A percentile compares a stretch with the other conserved stretches of the same genome.
Evolutionary conservation across 1,140 invertebrate species (phyloP).

Genomic region (Vollenhovia emeryi): DNA sequence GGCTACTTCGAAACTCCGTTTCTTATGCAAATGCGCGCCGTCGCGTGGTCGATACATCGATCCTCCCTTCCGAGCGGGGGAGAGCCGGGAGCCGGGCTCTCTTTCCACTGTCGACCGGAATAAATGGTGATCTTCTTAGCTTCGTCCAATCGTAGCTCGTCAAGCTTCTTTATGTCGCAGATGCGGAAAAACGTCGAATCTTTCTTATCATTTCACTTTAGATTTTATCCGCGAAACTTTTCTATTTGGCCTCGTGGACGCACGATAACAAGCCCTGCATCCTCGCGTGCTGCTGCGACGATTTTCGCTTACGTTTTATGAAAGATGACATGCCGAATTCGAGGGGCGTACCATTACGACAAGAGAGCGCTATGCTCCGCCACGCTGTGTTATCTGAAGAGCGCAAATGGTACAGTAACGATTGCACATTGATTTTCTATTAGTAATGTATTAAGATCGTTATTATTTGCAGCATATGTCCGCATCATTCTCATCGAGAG

Average conservation of each 20-base stretch:
- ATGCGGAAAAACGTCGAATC: neutral
- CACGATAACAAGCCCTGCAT: neutral
- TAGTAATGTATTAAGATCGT: neutral
- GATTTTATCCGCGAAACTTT: slow-evolving; percentile 20
- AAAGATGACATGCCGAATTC: neutral
- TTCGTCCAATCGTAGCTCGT: neutral
- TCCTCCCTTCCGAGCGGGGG: neutral
- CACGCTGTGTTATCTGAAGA: neutral
- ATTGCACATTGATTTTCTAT: neutral
- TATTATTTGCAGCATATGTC: neutral
- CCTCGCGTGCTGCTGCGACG: neutral
- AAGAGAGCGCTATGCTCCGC: neutral
- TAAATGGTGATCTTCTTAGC: slow-evolving; percentile 25
- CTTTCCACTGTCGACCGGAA: slow-evolving; percentile 15
- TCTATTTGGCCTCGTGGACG: neutral
- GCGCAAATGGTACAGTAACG: neutral
- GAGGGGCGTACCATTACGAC: neutral
- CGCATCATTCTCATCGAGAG: neutral
- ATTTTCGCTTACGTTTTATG: slow-evolving; percentile 8
- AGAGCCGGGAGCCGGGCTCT: neutral
- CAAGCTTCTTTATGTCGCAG: neutral
- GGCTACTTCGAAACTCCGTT: slow-evolving; percentile 41
- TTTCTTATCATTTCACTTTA: slow-evolving; percentile 9
- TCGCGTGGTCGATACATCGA: slow-evolving; percentile 41
- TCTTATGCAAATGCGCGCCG: slow-evolving; percentile 53